phyloP scores from a whole-genome alignment of 2,888 invertebrate genomes.

The Limnephilus auricula region DNA sequence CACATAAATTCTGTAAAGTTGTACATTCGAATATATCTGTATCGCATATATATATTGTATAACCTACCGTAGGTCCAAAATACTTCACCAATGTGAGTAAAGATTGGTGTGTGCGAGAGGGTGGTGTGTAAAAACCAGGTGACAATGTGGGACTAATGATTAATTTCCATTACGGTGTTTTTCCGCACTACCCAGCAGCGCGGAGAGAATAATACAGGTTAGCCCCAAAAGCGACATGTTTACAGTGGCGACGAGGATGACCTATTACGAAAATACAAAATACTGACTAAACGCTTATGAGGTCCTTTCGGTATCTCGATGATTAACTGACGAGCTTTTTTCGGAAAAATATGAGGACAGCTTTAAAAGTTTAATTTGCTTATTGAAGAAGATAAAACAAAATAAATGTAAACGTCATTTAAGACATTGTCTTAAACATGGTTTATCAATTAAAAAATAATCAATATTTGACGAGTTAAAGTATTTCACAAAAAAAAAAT shows the following conservation, averaged over 20 bases:
- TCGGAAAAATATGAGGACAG: background rate
- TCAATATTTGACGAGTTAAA: too few species aligned
- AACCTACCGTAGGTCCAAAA: background rate
- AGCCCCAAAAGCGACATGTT: slow-evolving; percentile 44
- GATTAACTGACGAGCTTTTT: slow-evolving; percentile 2
- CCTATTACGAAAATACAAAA: slow-evolving; percentile 24
- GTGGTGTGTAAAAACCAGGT: slow-evolving; percentile 21
- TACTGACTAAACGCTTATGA: background rate
- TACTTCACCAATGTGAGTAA: background rate
- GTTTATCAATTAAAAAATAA: too few species aligned
- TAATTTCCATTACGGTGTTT: slow-evolving; percentile 74
- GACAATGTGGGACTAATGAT: slow-evolving; percentile 73
- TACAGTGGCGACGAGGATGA: slow-evolving; percentile 41
- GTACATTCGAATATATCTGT: background rate
- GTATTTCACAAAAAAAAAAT: too few species aligned
- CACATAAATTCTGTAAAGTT: background rate
- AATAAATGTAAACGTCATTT: too few species aligned
- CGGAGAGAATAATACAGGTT: background rate
- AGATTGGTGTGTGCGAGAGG: background rate
- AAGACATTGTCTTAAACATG: too few species aligned
- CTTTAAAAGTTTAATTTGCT: background rate
- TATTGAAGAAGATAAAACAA: too few species aligned
- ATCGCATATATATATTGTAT: background rate
- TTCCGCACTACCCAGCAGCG: slow-evolving; percentile 67
- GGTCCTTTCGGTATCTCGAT: background rate